phyloP scores from a whole-genome alignment of 1,140 invertebrate species.

The Bombus sibiricus region DNA sequence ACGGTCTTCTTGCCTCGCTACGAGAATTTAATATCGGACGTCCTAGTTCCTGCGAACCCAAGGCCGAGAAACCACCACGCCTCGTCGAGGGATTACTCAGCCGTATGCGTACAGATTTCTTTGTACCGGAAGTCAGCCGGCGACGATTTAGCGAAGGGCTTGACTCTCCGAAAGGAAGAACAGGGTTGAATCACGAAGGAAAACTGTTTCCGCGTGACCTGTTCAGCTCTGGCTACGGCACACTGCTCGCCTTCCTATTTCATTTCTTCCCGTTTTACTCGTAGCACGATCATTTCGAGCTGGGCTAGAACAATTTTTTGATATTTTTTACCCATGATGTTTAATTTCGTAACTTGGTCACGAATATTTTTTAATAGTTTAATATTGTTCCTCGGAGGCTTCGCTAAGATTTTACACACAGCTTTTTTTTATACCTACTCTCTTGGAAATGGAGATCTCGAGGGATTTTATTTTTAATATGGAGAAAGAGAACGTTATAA shows the following conservation, averaged over 20 bases:
- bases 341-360: background rate
- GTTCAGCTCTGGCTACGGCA: background rate
- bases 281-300: background rate
- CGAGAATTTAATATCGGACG: constrained; percentile 64
- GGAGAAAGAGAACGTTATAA: background rate
- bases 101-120: constrained; percentile 52
- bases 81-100: constrained; percentile 44
- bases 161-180: background rate
- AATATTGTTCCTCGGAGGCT: background rate
- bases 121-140: constrained; percentile 24
- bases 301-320: background rate
- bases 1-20: constrained; percentile 46
- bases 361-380: background rate
- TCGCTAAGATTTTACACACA: background rate
- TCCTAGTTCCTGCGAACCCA: constrained; percentile 46
- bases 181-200: background rate
- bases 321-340: background rate
- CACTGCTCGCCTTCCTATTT: background rate
- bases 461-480: background rate
- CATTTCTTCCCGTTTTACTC: background rate
- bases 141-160: constrained; percentile 30
- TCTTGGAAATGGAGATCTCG: background rate
- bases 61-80: constrained; percentile 28
- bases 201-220: background rate
- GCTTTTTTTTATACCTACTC: background rate